A percentile compares a stretch with the other conserved stretches of the same genome.
Evolutionary conservation across 1,140 invertebrate genomes (phyloP).

Genomic region (Brachionus sp.): DNA sequence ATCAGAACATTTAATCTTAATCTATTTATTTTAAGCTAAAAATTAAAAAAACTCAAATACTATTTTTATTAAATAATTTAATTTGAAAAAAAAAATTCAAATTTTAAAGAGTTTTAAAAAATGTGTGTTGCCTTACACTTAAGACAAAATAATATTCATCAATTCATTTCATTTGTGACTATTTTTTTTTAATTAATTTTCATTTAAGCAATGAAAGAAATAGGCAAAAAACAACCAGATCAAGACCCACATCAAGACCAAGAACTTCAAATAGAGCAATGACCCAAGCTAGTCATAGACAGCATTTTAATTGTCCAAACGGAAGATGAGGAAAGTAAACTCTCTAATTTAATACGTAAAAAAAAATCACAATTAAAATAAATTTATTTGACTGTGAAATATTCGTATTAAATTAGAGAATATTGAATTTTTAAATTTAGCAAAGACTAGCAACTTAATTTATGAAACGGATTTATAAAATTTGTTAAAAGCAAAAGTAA

Average conservation of each 20-base stretch:
- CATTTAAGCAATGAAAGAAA: neutral
- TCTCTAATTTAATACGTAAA: neutral
- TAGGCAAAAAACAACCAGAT: neutral
- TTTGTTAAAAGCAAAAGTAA: constrained; percentile 21
- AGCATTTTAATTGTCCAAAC: neutral
- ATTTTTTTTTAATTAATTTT: too few relatives aligned
- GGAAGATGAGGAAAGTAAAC: constrained; percentile 19
- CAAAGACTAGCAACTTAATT: neutral
- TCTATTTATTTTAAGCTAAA: too few relatives aligned
- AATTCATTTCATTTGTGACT: too few relatives aligned
- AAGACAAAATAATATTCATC: neutral
- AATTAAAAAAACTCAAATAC: too few relatives aligned
- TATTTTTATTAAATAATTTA: too few relatives aligned
- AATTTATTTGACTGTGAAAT: neutral
- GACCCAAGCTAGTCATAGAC: neutral
- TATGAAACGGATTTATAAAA: neutral
- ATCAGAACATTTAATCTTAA: too few relatives aligned
- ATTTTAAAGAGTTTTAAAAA: too few relatives aligned
- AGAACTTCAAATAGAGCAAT: neutral
- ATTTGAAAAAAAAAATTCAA: too few relatives aligned
- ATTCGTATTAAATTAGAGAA: neutral
- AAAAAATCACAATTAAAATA: neutral
- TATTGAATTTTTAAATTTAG: neutral
- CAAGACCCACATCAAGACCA: neutral
- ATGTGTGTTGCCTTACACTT: too few relatives aligned